A percentile compares a stretch with the other conserved stretches of the same genome.
Conservation (phyloP, 2,888 invertebrate species). For the Trachelus iudaicus region DNA sequence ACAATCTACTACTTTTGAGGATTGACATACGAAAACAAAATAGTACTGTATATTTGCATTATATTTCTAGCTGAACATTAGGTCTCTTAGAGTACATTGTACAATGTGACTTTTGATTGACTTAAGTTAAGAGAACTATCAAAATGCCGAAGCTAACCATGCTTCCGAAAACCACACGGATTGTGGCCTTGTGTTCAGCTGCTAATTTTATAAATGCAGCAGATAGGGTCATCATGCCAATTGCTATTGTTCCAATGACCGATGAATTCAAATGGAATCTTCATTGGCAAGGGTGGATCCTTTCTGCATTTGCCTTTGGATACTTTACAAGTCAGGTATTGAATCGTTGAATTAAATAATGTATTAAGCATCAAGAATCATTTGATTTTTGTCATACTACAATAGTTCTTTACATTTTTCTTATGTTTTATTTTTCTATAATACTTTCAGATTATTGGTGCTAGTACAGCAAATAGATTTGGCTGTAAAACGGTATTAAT, state of each 20-base stretch:
- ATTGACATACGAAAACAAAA: too few species aligned
- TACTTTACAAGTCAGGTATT: slow-evolving; percentile 80
- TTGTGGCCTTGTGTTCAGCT: slow-evolving; percentile 76
- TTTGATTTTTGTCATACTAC: too few species aligned
- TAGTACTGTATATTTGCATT: too few species aligned
- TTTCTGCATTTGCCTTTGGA: slow-evolving; percentile 81
- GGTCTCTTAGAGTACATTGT: neutral
- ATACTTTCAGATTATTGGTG: slow-evolving; percentile 70
- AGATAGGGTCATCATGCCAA: slow-evolving; percentile 82
- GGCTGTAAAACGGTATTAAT: slow-evolving; percentile 77
- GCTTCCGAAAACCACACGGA: slow-evolving; percentile 70
- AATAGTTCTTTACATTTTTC: too few species aligned
- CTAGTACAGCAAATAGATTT: slow-evolving; percentile 75
- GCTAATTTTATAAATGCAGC: slow-evolving; percentile 84
- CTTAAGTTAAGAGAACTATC: neutral
- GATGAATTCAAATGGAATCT: slow-evolving; percentile 78
- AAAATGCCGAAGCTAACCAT: slow-evolving; percentile 67
- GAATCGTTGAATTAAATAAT: neutral
- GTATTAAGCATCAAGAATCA: too few species aligned
- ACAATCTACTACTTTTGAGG: too few species aligned
- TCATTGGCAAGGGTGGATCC: slow-evolving; percentile 79
- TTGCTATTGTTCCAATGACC: slow-evolving; percentile 80
- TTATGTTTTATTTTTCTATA: too few species aligned
- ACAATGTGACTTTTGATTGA: slow-evolving; percentile 26
- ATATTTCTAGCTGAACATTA: neutral